Percentiles rank a stretch among this genome's conserved stretches.
phyloP scores from a whole-genome alignment of 2,113 vertebrate genomes.

The Rutilus rutilus region DNA sequence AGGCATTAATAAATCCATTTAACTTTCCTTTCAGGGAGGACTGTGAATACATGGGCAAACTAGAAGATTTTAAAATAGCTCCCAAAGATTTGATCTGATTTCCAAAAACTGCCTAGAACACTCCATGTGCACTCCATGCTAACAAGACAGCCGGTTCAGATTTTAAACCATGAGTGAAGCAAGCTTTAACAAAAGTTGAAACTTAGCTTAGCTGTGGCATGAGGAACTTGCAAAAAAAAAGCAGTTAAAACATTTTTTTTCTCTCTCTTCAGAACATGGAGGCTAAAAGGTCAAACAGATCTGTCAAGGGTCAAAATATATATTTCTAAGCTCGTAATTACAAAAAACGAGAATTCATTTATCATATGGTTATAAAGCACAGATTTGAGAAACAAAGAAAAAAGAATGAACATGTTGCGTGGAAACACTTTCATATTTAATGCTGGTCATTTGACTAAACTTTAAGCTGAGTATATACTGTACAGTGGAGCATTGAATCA shows the following conservation, averaged over 20 bases:
- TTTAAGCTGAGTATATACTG: background rate
- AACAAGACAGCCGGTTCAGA: background rate
- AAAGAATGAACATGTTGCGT: too few species aligned
- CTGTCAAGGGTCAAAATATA: background rate
- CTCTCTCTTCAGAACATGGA: background rate
- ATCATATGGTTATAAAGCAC: background rate
- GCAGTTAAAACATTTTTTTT: background rate
- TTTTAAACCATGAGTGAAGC: background rate
- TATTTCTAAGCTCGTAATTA: conserved; percentile 3
- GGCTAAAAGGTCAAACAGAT: background rate
- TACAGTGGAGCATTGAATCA: background rate
- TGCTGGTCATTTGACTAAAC: background rate
- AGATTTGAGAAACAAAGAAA: background rate
- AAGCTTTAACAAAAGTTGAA: conserved; percentile 9
- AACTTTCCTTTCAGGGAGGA: background rate
- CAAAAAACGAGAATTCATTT: background rate
- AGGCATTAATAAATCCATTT: too few species aligned
- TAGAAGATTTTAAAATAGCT: background rate
- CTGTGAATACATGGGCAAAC: background rate
- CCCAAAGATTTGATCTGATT: background rate
- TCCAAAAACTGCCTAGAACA: background rate
- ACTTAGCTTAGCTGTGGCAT: background rate
- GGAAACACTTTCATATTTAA: conserved; percentile 12
- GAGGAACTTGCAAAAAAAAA: background rate
- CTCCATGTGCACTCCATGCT: background rate